phyloP scores from a whole-genome alignment of 2,888 invertebrate species.

The Sinelater perroti region DNA sequence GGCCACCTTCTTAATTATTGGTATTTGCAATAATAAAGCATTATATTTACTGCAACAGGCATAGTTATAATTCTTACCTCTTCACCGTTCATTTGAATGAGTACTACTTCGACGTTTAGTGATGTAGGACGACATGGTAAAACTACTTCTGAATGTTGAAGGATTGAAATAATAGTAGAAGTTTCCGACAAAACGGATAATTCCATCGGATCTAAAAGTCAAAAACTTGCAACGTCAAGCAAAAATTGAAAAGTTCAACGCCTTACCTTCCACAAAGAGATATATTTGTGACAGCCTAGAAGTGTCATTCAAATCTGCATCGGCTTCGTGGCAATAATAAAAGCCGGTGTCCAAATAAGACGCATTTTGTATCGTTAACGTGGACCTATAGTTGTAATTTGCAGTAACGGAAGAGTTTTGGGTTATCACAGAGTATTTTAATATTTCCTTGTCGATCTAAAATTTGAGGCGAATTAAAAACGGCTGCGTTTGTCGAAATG shows the following conservation, averaged over 20 bases:
- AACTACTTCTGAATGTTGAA: constrained; percentile 58
- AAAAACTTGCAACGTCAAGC: too few relatives aligned
- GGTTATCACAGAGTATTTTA: constrained; percentile 35
- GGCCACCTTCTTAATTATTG: too few relatives aligned
- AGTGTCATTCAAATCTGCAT: constrained; percentile 54
- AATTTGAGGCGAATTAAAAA: too few relatives aligned
- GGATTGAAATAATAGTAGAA: constrained; percentile 51
- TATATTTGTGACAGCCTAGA: constrained; percentile 61
- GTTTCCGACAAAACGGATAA: constrained; percentile 59
- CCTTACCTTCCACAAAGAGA: constrained; percentile 65
- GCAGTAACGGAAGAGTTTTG: constrained; percentile 33
- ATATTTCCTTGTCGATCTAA: too few relatives aligned
- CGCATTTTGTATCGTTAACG: constrained; percentile 57
- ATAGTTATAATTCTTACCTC: constrained; percentile 59
- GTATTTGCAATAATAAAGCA: too few relatives aligned
- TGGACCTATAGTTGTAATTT: constrained; percentile 58
- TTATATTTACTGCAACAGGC: too few relatives aligned
- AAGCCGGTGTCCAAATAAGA: constrained; percentile 57
- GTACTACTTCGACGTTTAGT: constrained; percentile 64
- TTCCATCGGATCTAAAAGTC: constrained; percentile 60
- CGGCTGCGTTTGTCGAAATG: too few relatives aligned
- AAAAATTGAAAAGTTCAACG: background rate
- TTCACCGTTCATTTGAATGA: constrained; percentile 54
- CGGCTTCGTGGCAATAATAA: constrained; percentile 58
- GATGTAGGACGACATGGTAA: constrained; percentile 73